These are phyloP conservation scores for Odocoileus hemionus DNA, from an alignment of 2,113 vertebrate species.

Conservation along the genomic window DNA sequence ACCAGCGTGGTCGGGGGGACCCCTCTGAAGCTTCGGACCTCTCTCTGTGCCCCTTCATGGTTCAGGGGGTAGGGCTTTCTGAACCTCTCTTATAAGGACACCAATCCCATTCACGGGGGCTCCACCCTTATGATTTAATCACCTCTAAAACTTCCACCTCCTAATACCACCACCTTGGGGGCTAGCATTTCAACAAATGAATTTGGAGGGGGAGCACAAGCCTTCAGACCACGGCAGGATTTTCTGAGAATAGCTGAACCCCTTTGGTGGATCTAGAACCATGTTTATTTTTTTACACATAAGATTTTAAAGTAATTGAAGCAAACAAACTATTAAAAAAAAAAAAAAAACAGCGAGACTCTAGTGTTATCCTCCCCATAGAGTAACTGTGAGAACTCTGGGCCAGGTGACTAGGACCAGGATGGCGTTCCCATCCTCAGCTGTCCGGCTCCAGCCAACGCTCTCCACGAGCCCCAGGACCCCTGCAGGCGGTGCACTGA, in stretches of 20 bases:
- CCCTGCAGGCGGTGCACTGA: fast-evolving
- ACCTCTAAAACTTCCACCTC: background rate
- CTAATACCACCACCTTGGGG: background rate
- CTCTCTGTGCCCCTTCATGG: background rate
- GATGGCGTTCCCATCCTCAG: fast-evolving
- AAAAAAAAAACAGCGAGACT: background rate
- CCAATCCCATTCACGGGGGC: background rate
- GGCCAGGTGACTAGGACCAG: background rate
- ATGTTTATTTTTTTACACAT: background rate
- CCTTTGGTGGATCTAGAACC: background rate
- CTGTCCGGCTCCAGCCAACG: fast-evolving
- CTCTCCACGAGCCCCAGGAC: background rate
- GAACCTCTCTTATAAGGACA: background rate
- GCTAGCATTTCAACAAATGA: background rate
- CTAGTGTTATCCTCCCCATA: background rate
- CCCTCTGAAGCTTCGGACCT: background rate
- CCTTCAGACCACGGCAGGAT: background rate
- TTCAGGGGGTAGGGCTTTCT: background rate
- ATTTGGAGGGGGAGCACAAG: background rate
- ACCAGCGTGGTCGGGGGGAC: background rate
- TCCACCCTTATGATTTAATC: background rate
- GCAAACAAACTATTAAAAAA: background rate
- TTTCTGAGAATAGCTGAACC: background rate
- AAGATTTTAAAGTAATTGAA: background rate
- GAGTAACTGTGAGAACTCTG: background rate